phyloP scores from a whole-genome alignment of 2,888 invertebrate genomes.

The Terebella lapidaria region DNA sequence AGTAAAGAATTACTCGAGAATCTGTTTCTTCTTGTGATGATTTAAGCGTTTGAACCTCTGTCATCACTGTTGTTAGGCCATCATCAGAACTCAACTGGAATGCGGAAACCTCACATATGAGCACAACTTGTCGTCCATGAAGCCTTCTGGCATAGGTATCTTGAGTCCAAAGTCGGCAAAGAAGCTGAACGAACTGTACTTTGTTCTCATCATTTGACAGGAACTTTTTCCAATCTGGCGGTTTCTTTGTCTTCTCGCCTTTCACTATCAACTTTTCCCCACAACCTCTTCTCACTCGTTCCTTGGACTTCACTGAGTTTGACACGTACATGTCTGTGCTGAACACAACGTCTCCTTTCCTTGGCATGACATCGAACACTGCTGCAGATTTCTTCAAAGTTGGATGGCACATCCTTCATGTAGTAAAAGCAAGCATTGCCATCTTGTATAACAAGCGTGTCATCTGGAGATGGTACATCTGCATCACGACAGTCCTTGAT shows the following conservation, averaged over 20 bases:
- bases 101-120: conserved; percentile 11
- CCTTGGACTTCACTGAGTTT: conserved; percentile 13
- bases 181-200: conserved; percentile 9
- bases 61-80: conserved; percentile 6
- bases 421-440: conserved; percentile 12
- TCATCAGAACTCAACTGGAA: conserved; percentile 10
- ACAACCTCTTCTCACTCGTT: neutral
- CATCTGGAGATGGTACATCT: conserved; percentile 1
- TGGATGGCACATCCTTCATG: conserved; percentile 4
- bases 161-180: conserved; percentile 11
- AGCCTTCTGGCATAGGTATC: conserved; percentile 12
- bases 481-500: conserved; percentile 6
- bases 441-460: conserved; percentile 11
- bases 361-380: too few species aligned
- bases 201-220: conserved; percentile 15
- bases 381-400: neutral
- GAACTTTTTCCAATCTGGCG: conserved; percentile 7
- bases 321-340: conserved; percentile 20
- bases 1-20: neutral
- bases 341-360: too few species aligned
- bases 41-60: conserved; percentile 1
- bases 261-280: conserved; percentile 5
- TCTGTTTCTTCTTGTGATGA: neutral
- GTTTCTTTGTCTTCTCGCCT: conserved; percentile 5
- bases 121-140: conserved; percentile 3